Percentiles rank a stretch among this genome's conserved stretches.
Conservation (phyloP, 2,888 invertebrate genomes). For the Zhengitettix transpicula region DNA sequence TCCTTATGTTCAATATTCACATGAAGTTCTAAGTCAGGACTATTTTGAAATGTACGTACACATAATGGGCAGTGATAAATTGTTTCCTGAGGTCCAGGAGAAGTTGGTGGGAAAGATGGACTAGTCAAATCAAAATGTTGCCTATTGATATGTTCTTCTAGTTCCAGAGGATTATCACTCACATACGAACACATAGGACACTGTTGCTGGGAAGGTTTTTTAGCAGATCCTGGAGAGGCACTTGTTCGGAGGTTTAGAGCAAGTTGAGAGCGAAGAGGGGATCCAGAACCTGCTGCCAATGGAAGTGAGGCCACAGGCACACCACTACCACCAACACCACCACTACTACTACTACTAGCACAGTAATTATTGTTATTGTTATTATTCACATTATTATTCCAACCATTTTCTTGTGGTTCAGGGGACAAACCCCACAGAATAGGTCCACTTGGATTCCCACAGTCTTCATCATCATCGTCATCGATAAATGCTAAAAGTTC, state of each 20-base stretch:
- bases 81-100: constrained; percentile 20
- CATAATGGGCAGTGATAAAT: constrained; percentile 65
- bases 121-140: constrained; percentile 69
- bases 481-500: constrained; percentile 64
- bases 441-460: too few species aligned
- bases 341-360: constrained; percentile 17
- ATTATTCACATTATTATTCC: constrained; percentile 23
- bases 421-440: constrained; percentile 3
- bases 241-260: constrained; percentile 48
- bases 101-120: constrained; percentile 28
- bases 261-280: constrained; percentile 52
- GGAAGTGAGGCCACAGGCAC: constrained; percentile 11
- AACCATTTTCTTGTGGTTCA: constrained; percentile 7
- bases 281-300: constrained; percentile 43
- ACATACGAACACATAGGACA: constrained; percentile 65
- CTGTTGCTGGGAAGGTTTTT: constrained; percentile 24
- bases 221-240: constrained; percentile 25
- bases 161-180: constrained; percentile 51
- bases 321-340: not conserved
- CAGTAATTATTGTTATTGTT: constrained; percentile 22
- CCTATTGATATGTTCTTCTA: constrained; percentile 71
- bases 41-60: constrained; percentile 48
- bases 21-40: constrained; percentile 67
- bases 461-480: constrained; percentile 35
- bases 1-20: constrained; percentile 74